A percentile compares a stretch with the other conserved stretches of the same genome.
Conservation (phyloP, 2,113 vertebrate species). For the Climacteris rufus region DNA sequence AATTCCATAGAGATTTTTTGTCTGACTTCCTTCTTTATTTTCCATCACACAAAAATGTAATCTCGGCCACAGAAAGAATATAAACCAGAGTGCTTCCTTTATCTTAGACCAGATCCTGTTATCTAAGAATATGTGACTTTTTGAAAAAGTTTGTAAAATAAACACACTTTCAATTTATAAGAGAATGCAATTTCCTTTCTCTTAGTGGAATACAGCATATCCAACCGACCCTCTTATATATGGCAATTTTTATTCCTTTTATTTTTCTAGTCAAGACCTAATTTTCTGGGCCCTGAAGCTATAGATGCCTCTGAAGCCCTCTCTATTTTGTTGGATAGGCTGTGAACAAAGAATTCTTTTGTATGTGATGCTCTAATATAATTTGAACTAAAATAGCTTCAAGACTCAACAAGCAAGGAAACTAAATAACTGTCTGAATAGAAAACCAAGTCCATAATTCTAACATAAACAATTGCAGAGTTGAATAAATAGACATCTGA, state of each 20-base stretch:
- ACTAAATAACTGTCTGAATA: neutral
- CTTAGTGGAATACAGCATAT: neutral
- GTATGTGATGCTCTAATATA: neutral
- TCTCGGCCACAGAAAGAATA: neutral
- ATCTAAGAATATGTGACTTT: neutral
- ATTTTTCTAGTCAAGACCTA: constrained; percentile 29
- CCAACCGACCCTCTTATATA: neutral
- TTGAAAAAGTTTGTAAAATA: neutral
- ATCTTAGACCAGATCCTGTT: neutral
- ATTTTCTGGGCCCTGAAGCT: constrained; percentile 23
- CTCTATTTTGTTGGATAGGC: neutral
- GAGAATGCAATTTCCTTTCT: neutral
- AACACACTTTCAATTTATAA: neutral
- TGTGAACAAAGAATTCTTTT: constrained; percentile 32
- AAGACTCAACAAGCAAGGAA: neutral
- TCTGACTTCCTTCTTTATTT: neutral
- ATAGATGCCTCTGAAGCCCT: neutral
- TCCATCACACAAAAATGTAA: neutral
- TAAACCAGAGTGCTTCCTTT: neutral
- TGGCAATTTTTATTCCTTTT: neutral
- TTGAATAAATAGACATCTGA: constrained; percentile 31
- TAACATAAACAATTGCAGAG: constrained; percentile 28
- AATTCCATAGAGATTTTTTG: neutral
- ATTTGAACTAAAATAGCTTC: constrained; percentile 36
- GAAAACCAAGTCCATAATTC: constrained; percentile 34